Evolutionary conservation across 1,140 invertebrate genomes (phyloP).

Genomic region (Heterodera carotae): DNA sequence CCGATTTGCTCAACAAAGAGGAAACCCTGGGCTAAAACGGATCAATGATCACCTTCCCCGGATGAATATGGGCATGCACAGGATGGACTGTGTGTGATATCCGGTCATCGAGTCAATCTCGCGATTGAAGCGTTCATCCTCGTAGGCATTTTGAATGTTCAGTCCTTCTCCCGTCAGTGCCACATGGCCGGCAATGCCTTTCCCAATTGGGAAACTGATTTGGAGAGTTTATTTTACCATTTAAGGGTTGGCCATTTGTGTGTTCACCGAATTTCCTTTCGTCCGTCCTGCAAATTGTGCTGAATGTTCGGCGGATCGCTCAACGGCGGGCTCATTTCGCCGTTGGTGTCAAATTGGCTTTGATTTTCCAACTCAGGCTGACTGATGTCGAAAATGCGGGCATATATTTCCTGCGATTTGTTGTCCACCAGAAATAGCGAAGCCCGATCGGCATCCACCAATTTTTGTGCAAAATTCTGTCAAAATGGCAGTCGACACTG

Average conservation of each 20-base stretch:
- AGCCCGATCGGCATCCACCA: constrained; percentile 77
- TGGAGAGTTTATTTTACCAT: background rate
- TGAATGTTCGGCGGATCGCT: constrained; percentile 29
- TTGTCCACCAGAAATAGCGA: constrained; percentile 54
- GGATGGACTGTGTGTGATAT: constrained; percentile 76
- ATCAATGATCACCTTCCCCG: constrained; percentile 60
- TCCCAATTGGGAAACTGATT: constrained; percentile 85
- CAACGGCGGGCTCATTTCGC: constrained; percentile 11
- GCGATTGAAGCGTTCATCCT: constrained; percentile 85
- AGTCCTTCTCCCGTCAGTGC: constrained; percentile 90
- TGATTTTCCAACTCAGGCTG: constrained; percentile 56
- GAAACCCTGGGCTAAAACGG: background rate
- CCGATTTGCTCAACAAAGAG: no score
- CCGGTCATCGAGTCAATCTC: constrained; percentile 77
- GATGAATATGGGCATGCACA: constrained; percentile 84
- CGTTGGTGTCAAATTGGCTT: constrained; percentile 33
- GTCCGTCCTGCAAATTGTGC: constrained; percentile 41
- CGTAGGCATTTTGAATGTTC: constrained; percentile 77
- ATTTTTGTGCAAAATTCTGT: constrained; percentile 75
- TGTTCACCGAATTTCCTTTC: constrained; percentile 52
- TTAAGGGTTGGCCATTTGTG: background rate
- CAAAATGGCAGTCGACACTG: background rate
- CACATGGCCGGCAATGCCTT: constrained; percentile 89
- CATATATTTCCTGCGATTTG: constrained; percentile 73
- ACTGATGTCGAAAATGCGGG: constrained; percentile 79